These are phyloP conservation scores for Semnopithecus entellus DNA, from an alignment of 2,113 vertebrate genomes.

Conservation along the genomic window DNA sequence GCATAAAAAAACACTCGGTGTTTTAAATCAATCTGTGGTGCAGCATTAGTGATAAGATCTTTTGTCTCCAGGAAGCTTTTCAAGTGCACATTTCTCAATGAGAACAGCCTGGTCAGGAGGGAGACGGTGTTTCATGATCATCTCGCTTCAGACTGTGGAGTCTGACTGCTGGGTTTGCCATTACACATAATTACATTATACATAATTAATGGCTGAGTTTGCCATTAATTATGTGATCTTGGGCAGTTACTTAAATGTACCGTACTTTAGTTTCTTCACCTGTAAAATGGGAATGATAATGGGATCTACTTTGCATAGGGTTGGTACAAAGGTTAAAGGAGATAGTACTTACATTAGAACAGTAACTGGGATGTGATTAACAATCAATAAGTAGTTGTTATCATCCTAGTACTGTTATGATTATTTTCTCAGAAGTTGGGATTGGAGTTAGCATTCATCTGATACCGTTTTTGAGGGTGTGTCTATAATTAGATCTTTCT, in stretches of 20 bases:
- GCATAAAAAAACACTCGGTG: background rate
- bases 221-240: background rate
- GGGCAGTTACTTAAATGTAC: background rate
- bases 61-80: slow-evolving; percentile 20
- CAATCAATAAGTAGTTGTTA: background rate
- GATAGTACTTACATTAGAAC: background rate
- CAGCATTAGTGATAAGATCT: background rate
- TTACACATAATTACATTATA: background rate
- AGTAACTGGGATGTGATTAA: background rate
- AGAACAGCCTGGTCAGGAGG: background rate
- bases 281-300: background rate
- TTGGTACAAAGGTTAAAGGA: background rate
- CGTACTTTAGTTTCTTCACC: background rate
- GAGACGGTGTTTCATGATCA: background rate
- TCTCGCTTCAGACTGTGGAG: background rate
- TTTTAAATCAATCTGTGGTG: background rate
- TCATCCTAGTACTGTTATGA: background rate
- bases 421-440: background rate
- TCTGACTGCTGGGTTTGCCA: background rate
- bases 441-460: background rate
- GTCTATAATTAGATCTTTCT: background rate
- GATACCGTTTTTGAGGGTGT: background rate
- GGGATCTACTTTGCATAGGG: background rate
- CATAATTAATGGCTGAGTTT: too few relatives aligned
- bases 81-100: background rate